Percentiles rank a stretch among this genome's conserved stretches.
Evolutionary conservation across 2,888 invertebrate species (phyloP).

Genomic region (Athetis lepigone): DNA sequence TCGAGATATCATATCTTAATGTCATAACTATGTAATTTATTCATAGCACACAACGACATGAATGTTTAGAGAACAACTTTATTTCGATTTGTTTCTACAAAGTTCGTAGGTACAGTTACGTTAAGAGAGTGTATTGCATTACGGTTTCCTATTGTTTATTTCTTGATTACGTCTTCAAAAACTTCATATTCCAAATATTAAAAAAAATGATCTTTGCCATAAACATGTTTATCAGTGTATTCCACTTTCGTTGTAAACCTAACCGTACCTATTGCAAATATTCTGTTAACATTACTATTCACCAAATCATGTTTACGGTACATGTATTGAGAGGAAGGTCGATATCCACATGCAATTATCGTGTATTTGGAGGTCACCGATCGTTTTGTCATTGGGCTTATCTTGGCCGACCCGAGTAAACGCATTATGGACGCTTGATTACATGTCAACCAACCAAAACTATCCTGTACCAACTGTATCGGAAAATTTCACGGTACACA

Average conservation of each 20-base stretch:
- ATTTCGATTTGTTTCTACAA: constrained; percentile 18
- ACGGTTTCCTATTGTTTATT: background rate
- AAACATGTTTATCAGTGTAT: background rate
- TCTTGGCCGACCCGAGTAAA: constrained; percentile 71
- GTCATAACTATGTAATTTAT: constrained; percentile 46
- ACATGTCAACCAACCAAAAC: constrained; percentile 75
- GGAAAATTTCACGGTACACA: constrained; percentile 81
- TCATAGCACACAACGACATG: constrained; percentile 16
- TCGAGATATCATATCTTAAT: constrained; percentile 59
- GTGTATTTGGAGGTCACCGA: constrained; percentile 73
- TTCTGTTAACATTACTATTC: constrained; percentile 22
- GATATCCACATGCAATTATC: constrained; percentile 63
- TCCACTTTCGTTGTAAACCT: constrained; percentile 16
- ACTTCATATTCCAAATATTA: background rate
- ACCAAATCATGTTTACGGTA: constrained; percentile 46
- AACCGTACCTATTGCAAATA: constrained; percentile 18
- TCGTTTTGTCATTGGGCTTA: constrained; percentile 74
- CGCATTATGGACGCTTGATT: constrained; percentile 76
- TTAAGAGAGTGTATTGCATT: background rate
- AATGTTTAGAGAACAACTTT: constrained; percentile 37
- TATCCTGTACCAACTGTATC: constrained; percentile 76
- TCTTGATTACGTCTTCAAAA: background rate
- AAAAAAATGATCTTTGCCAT: background rate
- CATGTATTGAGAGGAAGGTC: constrained; percentile 62
- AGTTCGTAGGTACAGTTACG: background rate